Conservation (phyloP, 2,113 vertebrate species). For the Pseudorectes ferrugineus region DNA sequence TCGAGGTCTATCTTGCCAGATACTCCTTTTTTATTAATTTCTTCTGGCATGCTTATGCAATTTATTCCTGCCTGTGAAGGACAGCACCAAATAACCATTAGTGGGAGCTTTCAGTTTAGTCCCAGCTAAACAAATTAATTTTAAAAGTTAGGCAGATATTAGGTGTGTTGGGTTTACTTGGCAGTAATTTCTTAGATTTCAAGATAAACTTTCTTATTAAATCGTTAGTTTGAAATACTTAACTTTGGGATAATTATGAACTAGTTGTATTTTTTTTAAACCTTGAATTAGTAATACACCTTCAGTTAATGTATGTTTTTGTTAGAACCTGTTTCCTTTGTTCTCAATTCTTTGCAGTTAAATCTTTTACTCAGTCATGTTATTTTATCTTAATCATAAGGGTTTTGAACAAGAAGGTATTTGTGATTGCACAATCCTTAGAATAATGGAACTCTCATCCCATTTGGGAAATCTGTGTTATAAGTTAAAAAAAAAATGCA, state of each 20-base stretch:
- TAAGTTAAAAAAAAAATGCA: background rate
- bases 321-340: background rate
- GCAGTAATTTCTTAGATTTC: background rate
- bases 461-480: background rate
- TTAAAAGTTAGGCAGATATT: background rate
- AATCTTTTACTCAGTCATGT: background rate
- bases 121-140: background rate
- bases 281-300: background rate
- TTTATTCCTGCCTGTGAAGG: background rate
- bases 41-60: background rate
- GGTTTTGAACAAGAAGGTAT: background rate
- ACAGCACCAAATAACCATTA: background rate
- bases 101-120: background rate
- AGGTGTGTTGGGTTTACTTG: background rate
- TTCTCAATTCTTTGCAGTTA: background rate
- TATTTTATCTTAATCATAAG: background rate
- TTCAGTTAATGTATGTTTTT: background rate
- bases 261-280: background rate
- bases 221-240: background rate
- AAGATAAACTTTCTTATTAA: background rate
- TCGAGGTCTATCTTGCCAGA: background rate
- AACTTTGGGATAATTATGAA: background rate
- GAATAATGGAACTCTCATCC: background rate
- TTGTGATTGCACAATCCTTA: background rate
- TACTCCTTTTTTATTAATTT: background rate